Conservation (phyloP, 2,888 invertebrate species). For the Drosophila aldrichi region DNA sequence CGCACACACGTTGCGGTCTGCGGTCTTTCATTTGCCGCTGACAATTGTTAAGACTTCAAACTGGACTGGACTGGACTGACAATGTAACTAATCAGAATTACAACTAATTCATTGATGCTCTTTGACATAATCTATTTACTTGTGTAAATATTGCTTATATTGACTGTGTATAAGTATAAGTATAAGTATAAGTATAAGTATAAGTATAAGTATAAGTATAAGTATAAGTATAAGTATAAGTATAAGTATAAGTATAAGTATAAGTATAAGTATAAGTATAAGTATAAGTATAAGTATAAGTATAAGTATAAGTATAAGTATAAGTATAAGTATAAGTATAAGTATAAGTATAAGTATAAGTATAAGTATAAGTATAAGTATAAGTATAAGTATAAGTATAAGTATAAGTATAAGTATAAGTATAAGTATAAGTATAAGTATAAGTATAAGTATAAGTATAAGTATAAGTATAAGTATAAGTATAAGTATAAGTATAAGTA, state of each 20-base stretch:
- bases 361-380: too few species aligned
- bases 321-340: too few species aligned
- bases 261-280: constrained; percentile 3
- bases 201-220: neutral
- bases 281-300: constrained; percentile 10
- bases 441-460: neutral
- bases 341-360: neutral
- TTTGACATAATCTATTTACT: constrained; percentile 6
- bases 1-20: constrained; percentile 7
- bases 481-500: neutral
- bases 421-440: constrained; percentile 10
- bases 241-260: too few species aligned
- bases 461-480: too few species aligned
- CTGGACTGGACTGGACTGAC: constrained; percentile 30
- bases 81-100: constrained; percentile 32
- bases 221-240: neutral
- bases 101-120: neutral
- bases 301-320: neutral
- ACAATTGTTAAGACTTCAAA: constrained; percentile 33
- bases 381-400: too few species aligned
- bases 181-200: too few species aligned
- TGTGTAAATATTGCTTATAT: neutral
- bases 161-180: too few species aligned
- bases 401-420: constrained; percentile 5
- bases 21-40: constrained; percentile 17